Percentiles rank a stretch among this genome's conserved stretches.
Evolutionary conservation across 2,113 vertebrate genomes (phyloP).

Genomic region (Gadus chalcogrammus): DNA sequence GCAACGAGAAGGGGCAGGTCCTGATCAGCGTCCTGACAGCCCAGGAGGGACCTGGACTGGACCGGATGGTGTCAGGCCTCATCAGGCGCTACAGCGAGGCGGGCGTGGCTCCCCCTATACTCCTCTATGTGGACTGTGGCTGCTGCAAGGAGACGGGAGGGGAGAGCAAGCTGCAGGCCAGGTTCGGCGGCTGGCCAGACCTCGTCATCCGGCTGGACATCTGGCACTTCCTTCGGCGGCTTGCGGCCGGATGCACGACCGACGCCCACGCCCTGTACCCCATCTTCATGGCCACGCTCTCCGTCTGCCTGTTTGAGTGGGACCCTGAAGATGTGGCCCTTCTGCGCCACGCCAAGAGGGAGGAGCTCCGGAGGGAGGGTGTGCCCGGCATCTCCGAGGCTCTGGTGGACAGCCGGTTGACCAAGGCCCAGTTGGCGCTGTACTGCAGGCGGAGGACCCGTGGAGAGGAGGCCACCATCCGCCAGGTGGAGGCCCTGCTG

Average conservation of each 20-base stretch:
- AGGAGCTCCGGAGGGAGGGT: too few species aligned
- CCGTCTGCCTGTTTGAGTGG: not conserved
- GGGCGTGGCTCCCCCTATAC: slow-evolving; percentile 2
- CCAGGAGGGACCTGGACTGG: slow-evolving; percentile 10
- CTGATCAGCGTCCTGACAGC: slow-evolving; percentile 16
- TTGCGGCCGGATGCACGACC: slow-evolving; percentile 5
- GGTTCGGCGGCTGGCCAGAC: slow-evolving; percentile 9
- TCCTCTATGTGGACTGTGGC: slow-evolving; percentile 14
- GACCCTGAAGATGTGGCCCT: not conserved
- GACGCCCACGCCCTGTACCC: not conserved
- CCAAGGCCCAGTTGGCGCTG: too few species aligned
- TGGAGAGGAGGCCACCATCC: not conserved
- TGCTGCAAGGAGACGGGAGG: slow-evolving; percentile 8
- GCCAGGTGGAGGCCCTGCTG: not conserved
- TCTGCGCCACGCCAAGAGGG: too few species aligned
- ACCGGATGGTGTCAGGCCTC: slow-evolving; percentile 4
- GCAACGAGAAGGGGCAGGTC: slow-evolving; percentile 18
- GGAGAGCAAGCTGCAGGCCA: not conserved
- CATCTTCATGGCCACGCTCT: too few species aligned
- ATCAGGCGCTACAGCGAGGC: slow-evolving; percentile 5
- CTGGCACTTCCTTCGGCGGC: slow-evolving; percentile 7
- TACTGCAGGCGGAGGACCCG: too few species aligned
- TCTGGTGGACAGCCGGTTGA: too few species aligned
- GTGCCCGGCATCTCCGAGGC: too few species aligned
- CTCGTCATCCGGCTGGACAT: slow-evolving; percentile 12